phyloP scores from a whole-genome alignment of 1,140 invertebrate species.

The Macrobrachium rosenbergii region DNA sequence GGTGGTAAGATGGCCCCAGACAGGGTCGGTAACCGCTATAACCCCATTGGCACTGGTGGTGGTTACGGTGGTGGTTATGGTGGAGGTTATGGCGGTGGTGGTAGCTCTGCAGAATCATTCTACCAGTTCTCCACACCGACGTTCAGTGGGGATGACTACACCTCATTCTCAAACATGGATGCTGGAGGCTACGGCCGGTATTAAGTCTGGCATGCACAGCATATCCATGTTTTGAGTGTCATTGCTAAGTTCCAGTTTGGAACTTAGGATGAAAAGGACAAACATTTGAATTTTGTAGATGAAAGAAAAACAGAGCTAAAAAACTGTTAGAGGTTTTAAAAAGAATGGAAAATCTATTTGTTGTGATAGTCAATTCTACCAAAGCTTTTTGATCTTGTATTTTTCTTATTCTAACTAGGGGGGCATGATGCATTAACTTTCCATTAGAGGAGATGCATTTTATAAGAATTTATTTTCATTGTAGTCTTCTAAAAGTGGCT shows the following conservation, averaged over 20 bases:
- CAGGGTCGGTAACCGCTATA: constrained; percentile 59
- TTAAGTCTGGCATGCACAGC: constrained; percentile 26
- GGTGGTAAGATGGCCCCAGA: constrained; percentile 59
- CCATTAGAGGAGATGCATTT: constrained; percentile 35
- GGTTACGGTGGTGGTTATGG: constrained; percentile 45
- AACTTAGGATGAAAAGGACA: constrained; percentile 3
- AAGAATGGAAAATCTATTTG: constrained; percentile 28
- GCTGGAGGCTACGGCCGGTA: constrained; percentile 42
- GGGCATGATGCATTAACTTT: constrained; percentile 51
- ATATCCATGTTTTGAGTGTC: constrained; percentile 47
- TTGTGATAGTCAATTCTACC: constrained; percentile 48
- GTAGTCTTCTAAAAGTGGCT: constrained; percentile 16
- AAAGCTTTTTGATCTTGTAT: constrained; percentile 49
- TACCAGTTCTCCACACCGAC: constrained; percentile 59
- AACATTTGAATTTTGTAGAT: constrained; percentile 50
- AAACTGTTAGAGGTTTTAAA: constrained; percentile 55
- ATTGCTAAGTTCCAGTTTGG: neutral
- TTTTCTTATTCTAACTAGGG: constrained; percentile 42
- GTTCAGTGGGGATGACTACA: constrained; percentile 57
- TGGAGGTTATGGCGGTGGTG: constrained; percentile 25
- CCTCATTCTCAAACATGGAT: constrained; percentile 55
- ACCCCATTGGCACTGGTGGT: constrained; percentile 60
- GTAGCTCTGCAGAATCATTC: constrained; percentile 46
- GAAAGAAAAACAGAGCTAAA: constrained; percentile 53
- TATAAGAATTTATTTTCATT: constrained; percentile 40